These are phyloP conservation scores for Omphaloscelis lunosa DNA, from an alignment of 2,888 invertebrate genomes.

Conservation along the genomic window DNA sequence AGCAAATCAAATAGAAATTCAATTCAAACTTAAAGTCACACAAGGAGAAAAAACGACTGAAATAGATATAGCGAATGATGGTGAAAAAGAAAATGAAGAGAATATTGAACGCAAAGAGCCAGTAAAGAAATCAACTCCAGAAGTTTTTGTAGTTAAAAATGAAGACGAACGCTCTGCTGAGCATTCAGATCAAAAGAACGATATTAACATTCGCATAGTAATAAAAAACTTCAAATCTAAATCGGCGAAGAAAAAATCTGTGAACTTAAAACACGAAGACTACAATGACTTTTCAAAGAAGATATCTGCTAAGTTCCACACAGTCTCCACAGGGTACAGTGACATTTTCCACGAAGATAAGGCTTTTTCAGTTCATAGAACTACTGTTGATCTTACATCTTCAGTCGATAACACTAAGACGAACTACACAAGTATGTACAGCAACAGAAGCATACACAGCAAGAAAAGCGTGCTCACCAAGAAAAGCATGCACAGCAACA, in stretches of 20 bases:
- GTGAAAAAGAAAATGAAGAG: slow-evolving; percentile 45
- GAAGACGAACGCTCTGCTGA: slow-evolving; percentile 59
- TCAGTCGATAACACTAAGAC: slow-evolving; percentile 68
- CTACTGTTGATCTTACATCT: slow-evolving; percentile 74
- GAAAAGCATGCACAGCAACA: slow-evolving; percentile 15
- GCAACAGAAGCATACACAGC: slow-evolving; percentile 1
- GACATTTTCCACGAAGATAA: slow-evolving; percentile 69
- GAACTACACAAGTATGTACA: slow-evolving; percentile 9
- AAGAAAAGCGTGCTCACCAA: neutral
- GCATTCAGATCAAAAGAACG: slow-evolving; percentile 74
- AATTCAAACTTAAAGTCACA: slow-evolving; percentile 79
- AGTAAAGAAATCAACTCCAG: slow-evolving; percentile 66
- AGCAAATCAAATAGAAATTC: slow-evolving; percentile 81
- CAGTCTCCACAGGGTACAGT: slow-evolving; percentile 81
- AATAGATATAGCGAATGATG: slow-evolving; percentile 72
- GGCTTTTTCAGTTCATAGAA: slow-evolving; percentile 75
- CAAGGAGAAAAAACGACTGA: slow-evolving; percentile 78
- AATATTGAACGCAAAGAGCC: slow-evolving; percentile 46
- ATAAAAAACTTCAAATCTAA: slow-evolving; percentile 79
- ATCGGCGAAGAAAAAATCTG: slow-evolving; percentile 52
- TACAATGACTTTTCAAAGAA: slow-evolving; percentile 73
- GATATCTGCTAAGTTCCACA: slow-evolving; percentile 80
- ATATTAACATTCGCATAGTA: slow-evolving; percentile 81
- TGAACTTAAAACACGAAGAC: slow-evolving; percentile 30
- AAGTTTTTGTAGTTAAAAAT: slow-evolving; percentile 74